Percentiles rank a stretch among this genome's conserved stretches.
phyloP scores from a whole-genome alignment of 2,797 vertebrate genomes.

The Bucorvus abyssinicus region DNA sequence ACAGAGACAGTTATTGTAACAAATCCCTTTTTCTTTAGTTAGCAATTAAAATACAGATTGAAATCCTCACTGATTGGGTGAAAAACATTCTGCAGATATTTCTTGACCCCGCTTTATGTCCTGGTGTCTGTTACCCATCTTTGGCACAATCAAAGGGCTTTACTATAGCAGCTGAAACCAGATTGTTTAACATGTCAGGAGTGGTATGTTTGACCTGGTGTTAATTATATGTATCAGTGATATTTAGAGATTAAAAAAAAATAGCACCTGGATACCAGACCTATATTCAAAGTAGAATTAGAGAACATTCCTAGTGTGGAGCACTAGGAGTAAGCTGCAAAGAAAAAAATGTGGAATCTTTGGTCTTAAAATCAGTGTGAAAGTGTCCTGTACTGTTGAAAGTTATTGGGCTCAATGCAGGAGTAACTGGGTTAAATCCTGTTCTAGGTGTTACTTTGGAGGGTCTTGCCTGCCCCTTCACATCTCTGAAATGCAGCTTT shows the following conservation, averaged over 20 bases:
- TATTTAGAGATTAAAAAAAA: not conserved
- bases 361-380: not conserved
- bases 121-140: conserved; percentile 12
- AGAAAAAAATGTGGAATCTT: not conserved
- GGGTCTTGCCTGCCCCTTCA: not conserved
- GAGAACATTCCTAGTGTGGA: not conserved
- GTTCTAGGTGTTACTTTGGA: not conserved
- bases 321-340: not conserved
- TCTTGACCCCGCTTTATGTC: not conserved
- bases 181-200: conserved; percentile 22
- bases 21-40: not conserved
- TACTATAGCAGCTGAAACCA: conserved; percentile 36
- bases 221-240: conserved; percentile 52
- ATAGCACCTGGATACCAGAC: not conserved
- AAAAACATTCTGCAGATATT: not conserved
- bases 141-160: conserved; percentile 1
- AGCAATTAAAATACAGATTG: not conserved
- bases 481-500: not conserved
- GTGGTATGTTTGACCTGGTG: conserved; percentile 45
- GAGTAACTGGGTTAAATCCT: not conserved
- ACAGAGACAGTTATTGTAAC: not conserved
- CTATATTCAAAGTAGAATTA: not conserved
- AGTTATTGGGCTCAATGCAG: not conserved
- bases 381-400: not conserved
- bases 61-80: not conserved